phyloP scores from a whole-genome alignment of 2,797 vertebrate species.

The Hypotaenidia philippensis region DNA sequence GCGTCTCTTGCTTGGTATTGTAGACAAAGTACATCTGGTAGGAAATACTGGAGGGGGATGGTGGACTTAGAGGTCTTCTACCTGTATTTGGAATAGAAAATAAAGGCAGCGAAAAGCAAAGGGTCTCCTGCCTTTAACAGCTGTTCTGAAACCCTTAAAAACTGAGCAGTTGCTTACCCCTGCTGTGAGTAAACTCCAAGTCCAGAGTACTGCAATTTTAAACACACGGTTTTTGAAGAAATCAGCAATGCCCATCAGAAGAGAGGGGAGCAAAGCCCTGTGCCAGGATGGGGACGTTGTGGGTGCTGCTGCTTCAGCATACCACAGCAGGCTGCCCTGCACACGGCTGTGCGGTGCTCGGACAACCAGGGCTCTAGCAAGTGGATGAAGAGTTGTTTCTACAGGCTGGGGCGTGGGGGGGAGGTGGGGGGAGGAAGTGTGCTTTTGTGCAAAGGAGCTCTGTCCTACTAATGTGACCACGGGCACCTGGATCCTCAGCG shows the following conservation, averaged over 20 bases:
- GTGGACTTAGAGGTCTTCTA: not conserved
- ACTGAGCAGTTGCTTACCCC: not conserved
- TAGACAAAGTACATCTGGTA: not conserved
- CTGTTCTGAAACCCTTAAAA: not conserved
- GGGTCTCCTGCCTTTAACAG: not conserved
- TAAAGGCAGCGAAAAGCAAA: not conserved
- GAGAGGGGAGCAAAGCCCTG: not conserved
- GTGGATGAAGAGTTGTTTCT: not conserved
- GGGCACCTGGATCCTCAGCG: accelerated
- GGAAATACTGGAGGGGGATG: not conserved
- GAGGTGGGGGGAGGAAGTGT: not conserved
- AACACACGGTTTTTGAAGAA: not conserved
- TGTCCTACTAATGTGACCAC: accelerated
- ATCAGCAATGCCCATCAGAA: not conserved
- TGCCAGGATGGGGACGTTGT: not conserved
- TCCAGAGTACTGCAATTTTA: accelerated
- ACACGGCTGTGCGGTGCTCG: accelerated
- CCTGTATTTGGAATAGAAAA: not conserved
- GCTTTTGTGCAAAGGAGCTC: not conserved
- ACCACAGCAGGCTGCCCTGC: not conserved
- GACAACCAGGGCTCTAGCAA: not conserved
- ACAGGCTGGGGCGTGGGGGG: not conserved
- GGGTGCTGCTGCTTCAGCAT: not conserved
- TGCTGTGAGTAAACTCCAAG: not conserved
- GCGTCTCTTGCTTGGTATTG: not conserved